Conservation (phyloP, 2,888 invertebrate genomes). For the Globia sparganii region DNA sequence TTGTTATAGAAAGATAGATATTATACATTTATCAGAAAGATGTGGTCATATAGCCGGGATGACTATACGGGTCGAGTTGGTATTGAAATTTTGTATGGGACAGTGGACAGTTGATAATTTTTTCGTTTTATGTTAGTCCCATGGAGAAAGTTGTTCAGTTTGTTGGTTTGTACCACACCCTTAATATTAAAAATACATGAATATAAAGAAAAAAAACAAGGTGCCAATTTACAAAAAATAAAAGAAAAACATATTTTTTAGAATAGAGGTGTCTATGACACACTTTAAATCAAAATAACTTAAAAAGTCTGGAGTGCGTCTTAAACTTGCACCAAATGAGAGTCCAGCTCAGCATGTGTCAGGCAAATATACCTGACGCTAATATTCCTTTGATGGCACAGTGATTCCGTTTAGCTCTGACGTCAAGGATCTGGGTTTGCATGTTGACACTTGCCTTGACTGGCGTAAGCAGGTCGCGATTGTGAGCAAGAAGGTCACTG, state of each 20-base stretch:
- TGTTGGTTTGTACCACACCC: not conserved
- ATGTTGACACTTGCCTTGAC: too few relatives aligned
- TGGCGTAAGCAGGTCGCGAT: too few relatives aligned
- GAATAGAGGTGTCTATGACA: too few relatives aligned
- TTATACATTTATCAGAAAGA: not conserved
- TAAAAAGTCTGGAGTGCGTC: too few relatives aligned
- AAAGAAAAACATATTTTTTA: too few relatives aligned
- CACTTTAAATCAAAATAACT: too few relatives aligned
- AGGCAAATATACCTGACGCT: not conserved
- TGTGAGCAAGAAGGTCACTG: too few relatives aligned
- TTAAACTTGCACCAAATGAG: not conserved
- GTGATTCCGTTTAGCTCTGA: too few relatives aligned
- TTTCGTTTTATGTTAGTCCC: not conserved
- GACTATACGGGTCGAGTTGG: not conserved
- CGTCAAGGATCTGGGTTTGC: too few relatives aligned
- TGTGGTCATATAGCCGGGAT: not conserved
- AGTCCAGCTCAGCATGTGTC: not conserved
- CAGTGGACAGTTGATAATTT: not conserved
- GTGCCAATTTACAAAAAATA: too few relatives aligned
- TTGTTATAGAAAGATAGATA: not conserved
- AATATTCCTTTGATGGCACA: too few relatives aligned
- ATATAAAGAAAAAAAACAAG: too few relatives aligned
- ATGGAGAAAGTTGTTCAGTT: not conserved
- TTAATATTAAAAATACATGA: not conserved
- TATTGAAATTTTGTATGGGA: not conserved